Conservation (phyloP, 2,888 invertebrate species). For the Gymnosoma rotundatum region DNA sequence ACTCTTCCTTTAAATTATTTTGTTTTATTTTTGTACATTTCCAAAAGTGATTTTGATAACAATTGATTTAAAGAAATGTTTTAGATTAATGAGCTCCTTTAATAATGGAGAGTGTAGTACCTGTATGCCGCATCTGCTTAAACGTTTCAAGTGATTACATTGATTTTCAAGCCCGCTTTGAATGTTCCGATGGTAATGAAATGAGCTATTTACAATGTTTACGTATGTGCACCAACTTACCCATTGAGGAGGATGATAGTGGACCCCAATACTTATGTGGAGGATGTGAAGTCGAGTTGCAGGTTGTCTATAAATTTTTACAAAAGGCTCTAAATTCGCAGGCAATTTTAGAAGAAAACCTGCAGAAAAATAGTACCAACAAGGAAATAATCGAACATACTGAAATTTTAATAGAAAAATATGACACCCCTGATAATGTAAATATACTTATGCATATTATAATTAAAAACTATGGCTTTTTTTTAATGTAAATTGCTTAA, state of each 20-base stretch:
- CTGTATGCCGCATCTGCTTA: conserved; percentile 73
- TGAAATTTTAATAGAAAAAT: conserved; percentile 47
- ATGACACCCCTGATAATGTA: background rate
- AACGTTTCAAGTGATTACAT: conserved; percentile 72
- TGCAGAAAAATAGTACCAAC: background rate
- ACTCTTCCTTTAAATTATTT: background rate
- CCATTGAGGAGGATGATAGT: conserved; percentile 57
- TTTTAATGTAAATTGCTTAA: background rate
- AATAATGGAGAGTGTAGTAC: conserved; percentile 55
- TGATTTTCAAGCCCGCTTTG: conserved; percentile 72
- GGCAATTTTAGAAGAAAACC: conserved; percentile 63
- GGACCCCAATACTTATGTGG: conserved; percentile 71
- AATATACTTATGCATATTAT: background rate
- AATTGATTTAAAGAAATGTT: background rate
- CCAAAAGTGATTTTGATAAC: background rate
- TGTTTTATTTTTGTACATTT: background rate
- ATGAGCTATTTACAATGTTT: conserved; percentile 74
- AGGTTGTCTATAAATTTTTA: conserved; percentile 72
- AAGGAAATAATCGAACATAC: conserved; percentile 36
- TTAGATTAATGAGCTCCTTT: background rate
- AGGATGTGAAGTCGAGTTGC: conserved; percentile 71
- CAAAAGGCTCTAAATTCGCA: conserved; percentile 71
- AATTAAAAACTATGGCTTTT: background rate
- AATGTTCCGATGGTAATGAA: conserved; percentile 7
- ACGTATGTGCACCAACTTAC: conserved; percentile 71